Evolutionary conservation across 2,888 invertebrate genomes (phyloP).

Genomic region (Xestia rhomboidea): DNA sequence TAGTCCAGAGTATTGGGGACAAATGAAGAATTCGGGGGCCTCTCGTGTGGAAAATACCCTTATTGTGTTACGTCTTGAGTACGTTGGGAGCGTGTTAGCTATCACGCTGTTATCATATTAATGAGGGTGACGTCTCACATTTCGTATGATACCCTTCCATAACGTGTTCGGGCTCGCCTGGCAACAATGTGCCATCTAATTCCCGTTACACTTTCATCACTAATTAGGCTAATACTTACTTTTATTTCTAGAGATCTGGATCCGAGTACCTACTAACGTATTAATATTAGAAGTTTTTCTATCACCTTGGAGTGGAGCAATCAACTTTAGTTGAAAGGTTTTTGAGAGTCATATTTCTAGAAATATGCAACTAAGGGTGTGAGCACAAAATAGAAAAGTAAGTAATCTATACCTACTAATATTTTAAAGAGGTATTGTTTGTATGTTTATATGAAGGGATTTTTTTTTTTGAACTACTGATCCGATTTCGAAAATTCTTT

Average conservation of each 20-base stretch:
- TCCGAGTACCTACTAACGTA: not conserved
- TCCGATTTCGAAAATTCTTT: no score
- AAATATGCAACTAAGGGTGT: not conserved
- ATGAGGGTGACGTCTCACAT: slow-evolving; percentile 67
- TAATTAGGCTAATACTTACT: slow-evolving; percentile 29
- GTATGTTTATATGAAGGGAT: no score
- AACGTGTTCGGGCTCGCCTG: slow-evolving; percentile 43
- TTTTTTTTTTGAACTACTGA: no score
- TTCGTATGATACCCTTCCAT: slow-evolving; percentile 55
- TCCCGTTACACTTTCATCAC: slow-evolving; percentile 39
- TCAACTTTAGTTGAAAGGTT: slow-evolving; percentile 3
- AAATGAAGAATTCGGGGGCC: slow-evolving; percentile 58
- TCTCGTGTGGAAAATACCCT: slow-evolving; percentile 56
- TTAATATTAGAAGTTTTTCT: slow-evolving; percentile 12
- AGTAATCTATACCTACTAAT: not conserved
- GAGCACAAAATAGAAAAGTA: not conserved
- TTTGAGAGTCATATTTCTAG: not conserved
- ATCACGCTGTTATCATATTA: slow-evolving; percentile 68
- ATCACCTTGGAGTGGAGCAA: slow-evolving; percentile 5
- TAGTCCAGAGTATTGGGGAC: slow-evolving; percentile 54
- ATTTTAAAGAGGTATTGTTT: no score
- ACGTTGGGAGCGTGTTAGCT: slow-evolving; percentile 54
- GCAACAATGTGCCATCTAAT: slow-evolving; percentile 58
- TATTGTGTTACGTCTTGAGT: slow-evolving; percentile 58
- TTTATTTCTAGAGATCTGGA: slow-evolving; percentile 16